A percentile compares a stretch with the other conserved stretches of the same genome.
These are phyloP conservation scores for Syrrhaptes paradoxus DNA, from an alignment of 2,113 vertebrate genomes.

Conservation along the genomic window DNA sequence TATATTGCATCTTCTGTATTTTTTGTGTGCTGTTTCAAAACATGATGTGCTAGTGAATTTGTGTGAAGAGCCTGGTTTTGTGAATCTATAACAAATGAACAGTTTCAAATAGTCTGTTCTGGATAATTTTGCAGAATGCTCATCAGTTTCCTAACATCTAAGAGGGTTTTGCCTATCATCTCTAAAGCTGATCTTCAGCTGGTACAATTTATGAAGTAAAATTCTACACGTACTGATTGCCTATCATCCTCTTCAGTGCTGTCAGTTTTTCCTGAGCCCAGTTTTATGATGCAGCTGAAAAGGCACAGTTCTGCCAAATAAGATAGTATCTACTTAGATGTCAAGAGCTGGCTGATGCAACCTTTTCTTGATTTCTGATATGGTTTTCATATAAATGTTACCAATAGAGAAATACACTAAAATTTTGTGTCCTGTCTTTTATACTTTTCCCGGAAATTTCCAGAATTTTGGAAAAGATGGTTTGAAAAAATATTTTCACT, in stretches of 20 bases:
- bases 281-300: background rate
- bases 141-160: constrained; percentile 3
- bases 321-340: background rate
- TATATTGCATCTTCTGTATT: background rate
- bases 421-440: background rate
- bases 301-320: background rate
- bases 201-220: background rate
- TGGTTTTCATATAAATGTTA: background rate
- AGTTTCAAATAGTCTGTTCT: background rate
- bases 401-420: fast-evolving
- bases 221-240: background rate
- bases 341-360: background rate
- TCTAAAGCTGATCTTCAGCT: background rate
- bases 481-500: background rate
- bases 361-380: background rate
- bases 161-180: background rate
- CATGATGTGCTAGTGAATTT: background rate
- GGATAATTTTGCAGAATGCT: constrained; percentile 10
- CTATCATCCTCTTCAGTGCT: background rate
- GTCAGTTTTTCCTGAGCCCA: background rate
- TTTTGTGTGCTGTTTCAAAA: background rate
- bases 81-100: background rate
- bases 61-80: background rate
- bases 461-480: background rate
- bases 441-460: background rate